A percentile compares a stretch with the other conserved stretches of the same genome.
Evolutionary conservation across 2,888 invertebrate species (phyloP).

Genomic region (Physocephala rufipes): DNA sequence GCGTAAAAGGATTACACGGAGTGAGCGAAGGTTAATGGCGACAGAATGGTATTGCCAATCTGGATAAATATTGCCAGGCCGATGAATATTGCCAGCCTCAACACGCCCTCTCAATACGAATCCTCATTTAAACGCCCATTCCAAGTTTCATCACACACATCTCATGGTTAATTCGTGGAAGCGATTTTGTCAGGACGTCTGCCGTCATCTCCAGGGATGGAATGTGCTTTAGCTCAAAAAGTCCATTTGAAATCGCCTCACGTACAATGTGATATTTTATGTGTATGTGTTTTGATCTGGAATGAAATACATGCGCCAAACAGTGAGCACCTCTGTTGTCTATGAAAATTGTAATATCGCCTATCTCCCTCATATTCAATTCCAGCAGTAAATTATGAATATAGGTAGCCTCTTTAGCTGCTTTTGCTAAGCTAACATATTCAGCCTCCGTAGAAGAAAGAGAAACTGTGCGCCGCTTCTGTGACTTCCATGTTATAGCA

Average conservation of each 20-base stretch:
- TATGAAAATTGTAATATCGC: slow-evolving; percentile 31
- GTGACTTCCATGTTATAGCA: slow-evolving; percentile 37
- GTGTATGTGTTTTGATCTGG: slow-evolving; percentile 35
- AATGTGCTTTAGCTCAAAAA: slow-evolving; percentile 31
- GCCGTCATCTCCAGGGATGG: slow-evolving; percentile 32
- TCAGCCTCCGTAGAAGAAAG: slow-evolving; percentile 34
- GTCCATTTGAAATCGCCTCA: slow-evolving; percentile 24
- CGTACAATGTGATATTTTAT: slow-evolving; percentile 39
- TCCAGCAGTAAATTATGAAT: slow-evolving; percentile 33
- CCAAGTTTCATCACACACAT: slow-evolving; percentile 2
- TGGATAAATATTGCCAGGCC: no score
- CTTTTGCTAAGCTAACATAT: slow-evolving; percentile 34
- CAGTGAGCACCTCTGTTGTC: slow-evolving; percentile 39
- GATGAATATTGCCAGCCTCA: no score
- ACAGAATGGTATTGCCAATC: no score
- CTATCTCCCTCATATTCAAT: slow-evolving; percentile 18
- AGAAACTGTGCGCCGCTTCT: slow-evolving; percentile 35
- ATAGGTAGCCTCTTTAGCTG: slow-evolving; percentile 27
- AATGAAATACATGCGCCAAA: slow-evolving; percentile 36
- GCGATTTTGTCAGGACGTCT: slow-evolving; percentile 31
- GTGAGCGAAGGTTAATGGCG: no score
- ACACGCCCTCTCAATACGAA: not conserved
- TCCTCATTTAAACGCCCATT: not conserved
- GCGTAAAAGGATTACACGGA: no score
- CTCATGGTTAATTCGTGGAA: slow-evolving; percentile 26